Conservation (phyloP, 2,888 invertebrate species). For the Volucella bombylans region DNA sequence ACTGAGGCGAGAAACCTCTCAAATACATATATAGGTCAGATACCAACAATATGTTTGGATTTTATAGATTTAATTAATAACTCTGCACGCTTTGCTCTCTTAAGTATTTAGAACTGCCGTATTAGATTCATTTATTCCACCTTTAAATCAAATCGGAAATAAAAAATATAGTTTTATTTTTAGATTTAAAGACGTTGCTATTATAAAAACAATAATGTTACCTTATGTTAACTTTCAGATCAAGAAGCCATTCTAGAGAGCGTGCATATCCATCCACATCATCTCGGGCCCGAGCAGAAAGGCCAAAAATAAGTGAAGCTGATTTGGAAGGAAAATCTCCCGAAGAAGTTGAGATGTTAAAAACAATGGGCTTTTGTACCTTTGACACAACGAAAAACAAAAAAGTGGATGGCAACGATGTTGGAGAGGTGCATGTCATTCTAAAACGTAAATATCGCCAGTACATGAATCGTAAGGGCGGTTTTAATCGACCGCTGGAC, state of each 20-base stretch:
- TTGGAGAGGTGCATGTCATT: constrained; percentile 97
- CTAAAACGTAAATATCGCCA: constrained; percentile 98
- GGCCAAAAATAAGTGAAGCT: constrained; percentile 89
- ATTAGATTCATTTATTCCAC: no score
- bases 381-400: constrained; percentile 98
- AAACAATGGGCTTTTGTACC: constrained; percentile 97
- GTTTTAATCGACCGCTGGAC: constrained; percentile 98
- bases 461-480: constrained; percentile 99
- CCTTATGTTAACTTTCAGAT: constrained; percentile 33
- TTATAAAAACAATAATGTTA: background rate
- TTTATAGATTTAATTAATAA: no score
- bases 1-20: no score
- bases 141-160: no score
- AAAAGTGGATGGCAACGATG: constrained; percentile 96
- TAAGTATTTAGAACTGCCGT: no score
- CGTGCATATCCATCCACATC: constrained; percentile 78
- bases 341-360: constrained; percentile 97
- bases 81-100: no score
- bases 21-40: no score
- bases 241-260: constrained; percentile 77
- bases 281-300: constrained; percentile 82
- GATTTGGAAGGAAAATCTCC: constrained; percentile 95
- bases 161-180: no score
- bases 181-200: background rate
- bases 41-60: no score